phyloP scores from a whole-genome alignment of 2,888 invertebrate genomes.

The Thymelicus acteon region DNA sequence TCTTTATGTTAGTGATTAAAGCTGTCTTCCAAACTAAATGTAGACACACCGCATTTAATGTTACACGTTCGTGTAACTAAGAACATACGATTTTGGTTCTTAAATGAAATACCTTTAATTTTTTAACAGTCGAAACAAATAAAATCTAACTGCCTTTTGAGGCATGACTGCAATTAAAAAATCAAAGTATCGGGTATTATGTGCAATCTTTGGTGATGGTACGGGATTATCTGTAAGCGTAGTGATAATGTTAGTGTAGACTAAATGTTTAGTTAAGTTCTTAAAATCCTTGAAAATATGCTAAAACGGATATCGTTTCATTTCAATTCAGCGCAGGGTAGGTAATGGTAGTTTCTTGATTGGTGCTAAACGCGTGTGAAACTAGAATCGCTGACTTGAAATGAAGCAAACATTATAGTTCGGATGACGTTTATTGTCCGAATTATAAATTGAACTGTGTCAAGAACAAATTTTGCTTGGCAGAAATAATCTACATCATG shows the following conservation, averaged over 20 bases:
- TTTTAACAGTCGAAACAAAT: slow-evolving; percentile 76
- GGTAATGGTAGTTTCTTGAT: slow-evolving; percentile 53
- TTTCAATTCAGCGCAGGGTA: slow-evolving; percentile 74
- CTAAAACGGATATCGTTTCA: slow-evolving; percentile 63
- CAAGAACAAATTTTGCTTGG: slow-evolving; percentile 32
- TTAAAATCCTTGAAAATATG: slow-evolving; percentile 57
- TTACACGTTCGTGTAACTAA: slow-evolving; percentile 39
- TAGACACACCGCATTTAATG: slow-evolving; percentile 58
- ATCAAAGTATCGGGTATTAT: slow-evolving; percentile 92
- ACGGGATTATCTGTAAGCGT: slow-evolving; percentile 78
- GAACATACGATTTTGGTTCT: slow-evolving; percentile 61
- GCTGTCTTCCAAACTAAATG: slow-evolving; percentile 75
- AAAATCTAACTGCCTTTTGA: slow-evolving; percentile 61
- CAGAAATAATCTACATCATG: slow-evolving; percentile 67
- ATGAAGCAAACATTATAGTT: slow-evolving; percentile 72
- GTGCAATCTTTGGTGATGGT: slow-evolving; percentile 93
- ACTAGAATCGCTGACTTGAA: slow-evolving; percentile 72
- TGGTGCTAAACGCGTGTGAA: slow-evolving; percentile 67
- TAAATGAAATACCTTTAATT: slow-evolving; percentile 75
- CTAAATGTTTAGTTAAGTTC: slow-evolving; percentile 58
- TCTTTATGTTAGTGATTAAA: slow-evolving; percentile 44
- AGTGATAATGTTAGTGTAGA: slow-evolving; percentile 57
- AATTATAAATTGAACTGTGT: slow-evolving; percentile 57
- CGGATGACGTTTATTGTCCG: slow-evolving; percentile 82
- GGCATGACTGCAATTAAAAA: slow-evolving; percentile 83